Evolutionary conservation across 1,140 invertebrate genomes (phyloP).

Genomic region (Drosophila bifasciata): DNA sequence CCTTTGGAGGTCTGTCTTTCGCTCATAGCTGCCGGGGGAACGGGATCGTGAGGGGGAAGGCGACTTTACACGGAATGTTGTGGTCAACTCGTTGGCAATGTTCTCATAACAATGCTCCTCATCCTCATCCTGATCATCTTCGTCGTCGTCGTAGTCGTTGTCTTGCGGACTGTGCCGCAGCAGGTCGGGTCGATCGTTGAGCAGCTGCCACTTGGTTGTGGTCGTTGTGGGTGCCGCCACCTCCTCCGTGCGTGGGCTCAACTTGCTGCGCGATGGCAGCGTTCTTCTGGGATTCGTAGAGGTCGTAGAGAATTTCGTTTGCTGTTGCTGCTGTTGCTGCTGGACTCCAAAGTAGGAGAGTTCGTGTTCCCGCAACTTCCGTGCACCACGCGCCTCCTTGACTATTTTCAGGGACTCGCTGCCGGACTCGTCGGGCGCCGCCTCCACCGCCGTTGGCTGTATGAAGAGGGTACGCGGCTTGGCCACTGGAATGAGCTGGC

Average conservation of each 20-base stretch:
- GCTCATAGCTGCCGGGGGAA: slow-evolving; percentile 63
- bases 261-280: slow-evolving; percentile 63
- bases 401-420: slow-evolving; percentile 75
- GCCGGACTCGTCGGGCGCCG: slow-evolving; percentile 48
- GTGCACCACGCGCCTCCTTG: slow-evolving; percentile 80
- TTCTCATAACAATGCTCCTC: slow-evolving; percentile 77
- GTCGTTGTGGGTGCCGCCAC: slow-evolving; percentile 25
- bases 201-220: slow-evolving; percentile 76
- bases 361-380: slow-evolving; percentile 84
- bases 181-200: slow-evolving; percentile 80
- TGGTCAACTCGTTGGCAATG: slow-evolving; percentile 73
- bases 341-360: slow-evolving; percentile 84
- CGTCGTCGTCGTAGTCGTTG: slow-evolving; percentile 43
- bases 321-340: slow-evolving; percentile 29
- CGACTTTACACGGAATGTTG: slow-evolving; percentile 72
- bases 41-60: slow-evolving; percentile 21
- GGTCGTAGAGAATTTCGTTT: slow-evolving; percentile 25
- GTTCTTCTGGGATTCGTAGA: slow-evolving; percentile 59
- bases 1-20: slow-evolving; percentile 73
- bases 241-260: slow-evolving; percentile 48
- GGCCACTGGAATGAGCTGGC: slow-evolving; percentile 67
- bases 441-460: slow-evolving; percentile 40
- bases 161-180: slow-evolving; percentile 74
- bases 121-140: slow-evolving; percentile 43
- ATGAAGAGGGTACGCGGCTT: slow-evolving; percentile 74